Conservation (phyloP, 2,113 vertebrate species). For the Motacilla tschutschensis region DNA sequence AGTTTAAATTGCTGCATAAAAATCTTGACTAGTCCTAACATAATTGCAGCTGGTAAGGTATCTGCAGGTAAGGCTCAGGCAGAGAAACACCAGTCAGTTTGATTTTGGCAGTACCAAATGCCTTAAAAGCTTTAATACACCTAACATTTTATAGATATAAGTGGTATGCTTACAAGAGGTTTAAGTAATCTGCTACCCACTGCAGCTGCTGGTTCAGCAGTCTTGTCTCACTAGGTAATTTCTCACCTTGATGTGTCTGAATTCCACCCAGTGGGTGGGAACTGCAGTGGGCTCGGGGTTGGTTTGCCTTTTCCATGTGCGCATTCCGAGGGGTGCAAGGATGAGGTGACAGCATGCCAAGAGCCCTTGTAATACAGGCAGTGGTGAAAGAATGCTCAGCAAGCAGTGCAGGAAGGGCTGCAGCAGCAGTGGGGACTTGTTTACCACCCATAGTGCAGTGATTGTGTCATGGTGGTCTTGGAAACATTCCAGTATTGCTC, state of each 20-base stretch:
- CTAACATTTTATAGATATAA: not conserved
- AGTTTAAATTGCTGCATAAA: not conserved
- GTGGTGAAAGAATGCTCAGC: not conserved
- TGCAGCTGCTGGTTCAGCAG: not conserved
- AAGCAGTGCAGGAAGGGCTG: not conserved
- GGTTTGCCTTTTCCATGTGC: slow-evolving; percentile 70
- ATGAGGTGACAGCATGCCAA: slow-evolving; percentile 75
- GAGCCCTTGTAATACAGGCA: slow-evolving; percentile 59
- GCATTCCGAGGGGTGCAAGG: slow-evolving; percentile 73
- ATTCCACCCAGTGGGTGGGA: slow-evolving; percentile 75
- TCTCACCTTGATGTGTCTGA: slow-evolving; percentile 74
- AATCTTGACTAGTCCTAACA: no score
- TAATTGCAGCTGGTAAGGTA: not conserved
- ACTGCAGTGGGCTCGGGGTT: slow-evolving; percentile 57
- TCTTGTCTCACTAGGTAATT: not conserved
- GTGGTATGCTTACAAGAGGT: not conserved
- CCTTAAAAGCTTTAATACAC: not conserved
- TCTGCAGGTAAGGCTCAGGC: not conserved
- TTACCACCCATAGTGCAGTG: slow-evolving; percentile 80
- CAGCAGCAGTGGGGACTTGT: slow-evolving; percentile 31
- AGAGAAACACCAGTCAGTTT: not conserved
- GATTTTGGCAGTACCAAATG: not conserved
- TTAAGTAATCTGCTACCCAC: not conserved
- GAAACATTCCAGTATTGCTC: slow-evolving; percentile 71
- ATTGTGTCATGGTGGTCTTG: slow-evolving; percentile 79